Base-by-base conservation (phyloP, 2,113 vertebrate genomes). In the Barbus barbus region DNA sequence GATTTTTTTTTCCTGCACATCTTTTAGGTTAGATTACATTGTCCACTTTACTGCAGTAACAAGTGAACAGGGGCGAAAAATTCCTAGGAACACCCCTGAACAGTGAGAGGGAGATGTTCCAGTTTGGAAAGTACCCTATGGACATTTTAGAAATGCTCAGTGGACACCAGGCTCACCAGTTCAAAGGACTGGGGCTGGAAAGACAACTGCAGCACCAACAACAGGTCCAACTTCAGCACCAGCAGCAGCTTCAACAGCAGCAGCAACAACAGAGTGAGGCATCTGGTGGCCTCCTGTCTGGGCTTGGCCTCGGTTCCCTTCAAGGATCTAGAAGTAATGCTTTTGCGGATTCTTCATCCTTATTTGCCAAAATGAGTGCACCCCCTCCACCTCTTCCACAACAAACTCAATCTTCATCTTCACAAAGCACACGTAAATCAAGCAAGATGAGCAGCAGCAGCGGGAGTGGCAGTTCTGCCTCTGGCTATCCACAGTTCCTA, bases 131-230 rank as follows among this genome's bases (percentile, higher is more conserved):
- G 86, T 95, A 94, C 91, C 93, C 94, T 61, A 94, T 95, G 94
- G 94, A 95, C 94, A 94, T 95, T 90, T 85, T 95, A 79, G 94
- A 95, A 85, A 95, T 95, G 94, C 94, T 95, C 8, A 95, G 94
- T 86, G 94, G 94, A 82, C 94, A 95, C 91, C 94, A 95, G 86
- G 93, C 94, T 78, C 94, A 95, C 88, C 94, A 95, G 85, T 95
- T 95, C 89, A 95, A 95, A 86, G 94, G 94, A 61, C 93, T 95
- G 16, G 94, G 94, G 8, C 73, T 95, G 28, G 94, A 95, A 18
- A 90, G 94, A 6, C 94, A 94, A 13, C 89, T 94, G 80, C 94
- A 93, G 86, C 94, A 94, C 92, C 94, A 95, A 75, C 94, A 94
- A 88, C 94, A 94, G 20, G 93, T 94, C n/a, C 94, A 95, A 26